Percentiles rank a stretch among this genome's conserved stretches.
phyloP scores from a whole-genome alignment of 2,113 vertebrate genomes.

The Hipposideros armiger region DNA sequence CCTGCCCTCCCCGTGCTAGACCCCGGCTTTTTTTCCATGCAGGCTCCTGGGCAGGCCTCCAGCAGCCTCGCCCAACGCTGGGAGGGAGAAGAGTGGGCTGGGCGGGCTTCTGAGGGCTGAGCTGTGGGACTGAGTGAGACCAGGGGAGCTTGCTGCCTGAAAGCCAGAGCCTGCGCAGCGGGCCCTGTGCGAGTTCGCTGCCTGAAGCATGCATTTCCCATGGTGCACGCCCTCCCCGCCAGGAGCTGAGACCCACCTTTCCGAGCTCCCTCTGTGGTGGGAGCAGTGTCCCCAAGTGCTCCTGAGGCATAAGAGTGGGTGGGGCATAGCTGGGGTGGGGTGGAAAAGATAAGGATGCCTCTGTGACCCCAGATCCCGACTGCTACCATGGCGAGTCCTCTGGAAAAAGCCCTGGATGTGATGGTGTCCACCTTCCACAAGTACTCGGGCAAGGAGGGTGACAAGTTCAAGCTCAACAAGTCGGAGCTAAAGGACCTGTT shows the following conservation, averaged over 20 bases:
- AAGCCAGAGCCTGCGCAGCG: background rate
- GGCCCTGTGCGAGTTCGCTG: background rate
- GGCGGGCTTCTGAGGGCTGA: slow-evolving; percentile 54
- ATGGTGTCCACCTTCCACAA: slow-evolving; percentile 89
- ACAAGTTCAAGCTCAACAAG: slow-evolving; percentile 88
- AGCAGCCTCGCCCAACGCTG: slow-evolving; percentile 49
- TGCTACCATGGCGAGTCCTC: slow-evolving; percentile 74
- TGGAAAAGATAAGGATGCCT: background rate
- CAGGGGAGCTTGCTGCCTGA: background rate
- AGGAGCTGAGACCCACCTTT: background rate
- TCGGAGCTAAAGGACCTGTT: slow-evolving; percentile 90
- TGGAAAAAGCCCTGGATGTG: slow-evolving; percentile 84
- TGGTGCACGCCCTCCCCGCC: rapidly evolving
- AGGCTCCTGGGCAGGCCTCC: slow-evolving; percentile 65
- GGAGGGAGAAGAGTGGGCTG: slow-evolving; percentile 20
- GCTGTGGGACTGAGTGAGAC: background rate
- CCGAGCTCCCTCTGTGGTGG: background rate
- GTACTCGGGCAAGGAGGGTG: slow-evolving; percentile 88
- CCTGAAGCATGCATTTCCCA: rapidly evolving
- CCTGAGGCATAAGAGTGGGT: background rate
- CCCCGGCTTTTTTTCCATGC: slow-evolving; percentile 60
- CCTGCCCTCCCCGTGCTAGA: background rate
- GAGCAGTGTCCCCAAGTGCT: background rate
- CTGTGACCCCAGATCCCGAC: slow-evolving; percentile 50
- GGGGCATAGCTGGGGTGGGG: background rate